These are phyloP conservation scores for Pseudeuparius sepicola DNA, from an alignment of 2,888 invertebrate genomes.

Conservation along the genomic window DNA sequence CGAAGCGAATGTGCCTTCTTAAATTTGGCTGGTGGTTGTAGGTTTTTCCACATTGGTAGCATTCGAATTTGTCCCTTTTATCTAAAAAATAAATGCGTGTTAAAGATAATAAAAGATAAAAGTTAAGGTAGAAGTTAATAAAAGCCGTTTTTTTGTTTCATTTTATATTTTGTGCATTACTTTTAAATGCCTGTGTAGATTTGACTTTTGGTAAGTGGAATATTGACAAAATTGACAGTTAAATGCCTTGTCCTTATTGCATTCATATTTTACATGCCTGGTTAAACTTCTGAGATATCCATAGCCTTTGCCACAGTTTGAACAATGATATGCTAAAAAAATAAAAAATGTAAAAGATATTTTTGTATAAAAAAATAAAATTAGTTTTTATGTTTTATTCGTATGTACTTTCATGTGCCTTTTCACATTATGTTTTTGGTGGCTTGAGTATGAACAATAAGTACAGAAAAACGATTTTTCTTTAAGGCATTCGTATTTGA, in stretches of 20 bases:
- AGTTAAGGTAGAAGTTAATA: too few relatives aligned
- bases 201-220: conserved; percentile 7
- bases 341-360: neutral
- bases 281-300: conserved; percentile 8
- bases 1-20: conserved; percentile 25
- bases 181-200: too few relatives aligned
- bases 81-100: conserved; percentile 9
- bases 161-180: too few relatives aligned
- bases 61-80: conserved; percentile 13
- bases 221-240: conserved; percentile 11
- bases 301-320: conserved; percentile 9
- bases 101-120: too few relatives aligned
- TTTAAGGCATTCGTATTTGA: conserved; percentile 39
- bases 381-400: too few relatives aligned
- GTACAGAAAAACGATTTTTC: conserved; percentile 63
- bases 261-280: conserved; percentile 13
- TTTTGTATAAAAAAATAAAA: too few relatives aligned
- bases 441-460: conserved; percentile 49
- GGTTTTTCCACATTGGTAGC: conserved; percentile 21
- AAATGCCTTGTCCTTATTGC: conserved; percentile 15
- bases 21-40: conserved; percentile 25
- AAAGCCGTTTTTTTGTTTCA: too few relatives aligned
- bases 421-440: conserved; percentile 25
- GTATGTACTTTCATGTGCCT: conserved; percentile 22
- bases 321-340: conserved; percentile 1